Conservation (phyloP, 1,140 invertebrate genomes). For the Aphidius gifuensis region DNA sequence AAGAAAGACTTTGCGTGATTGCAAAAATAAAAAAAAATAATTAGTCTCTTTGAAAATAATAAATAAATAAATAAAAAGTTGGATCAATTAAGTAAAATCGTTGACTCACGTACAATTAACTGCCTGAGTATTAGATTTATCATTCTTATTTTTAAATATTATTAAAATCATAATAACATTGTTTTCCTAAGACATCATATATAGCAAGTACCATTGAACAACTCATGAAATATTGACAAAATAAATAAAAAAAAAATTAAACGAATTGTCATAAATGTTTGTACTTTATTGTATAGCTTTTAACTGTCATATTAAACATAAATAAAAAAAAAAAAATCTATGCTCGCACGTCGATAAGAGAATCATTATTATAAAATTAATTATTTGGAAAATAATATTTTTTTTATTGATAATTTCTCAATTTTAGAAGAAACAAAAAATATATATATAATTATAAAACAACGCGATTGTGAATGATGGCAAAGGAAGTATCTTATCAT, state of each 20-base stretch:
- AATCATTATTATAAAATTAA: background rate
- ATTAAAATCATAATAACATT: too few species aligned
- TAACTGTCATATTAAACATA: conserved; percentile 22
- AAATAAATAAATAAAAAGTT: too few species aligned
- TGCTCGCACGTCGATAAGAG: background rate
- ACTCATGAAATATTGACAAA: background rate
- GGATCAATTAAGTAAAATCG: too few species aligned
- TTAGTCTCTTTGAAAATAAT: too few species aligned
- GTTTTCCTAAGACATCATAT: background rate
- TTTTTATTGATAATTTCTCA: too few species aligned
- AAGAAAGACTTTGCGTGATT: conserved; percentile 19
- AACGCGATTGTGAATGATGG: background rate
- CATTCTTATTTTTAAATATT: too few species aligned
- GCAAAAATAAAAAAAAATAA: conserved; percentile 1
- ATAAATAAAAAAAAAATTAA: background rate
- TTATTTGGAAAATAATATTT: too few species aligned
- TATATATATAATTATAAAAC: too few species aligned
- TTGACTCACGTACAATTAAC: too few species aligned
- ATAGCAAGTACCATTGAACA: too few species aligned
- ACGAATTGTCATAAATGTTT: conserved; percentile 7
- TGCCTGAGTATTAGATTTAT: too few species aligned
- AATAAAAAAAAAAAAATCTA: background rate
- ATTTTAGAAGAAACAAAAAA: too few species aligned
- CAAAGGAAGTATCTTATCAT: conserved; percentile 34
- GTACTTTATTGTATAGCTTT: conserved; percentile 23